Percentiles rank a stretch among this genome's conserved stretches.
phyloP scores from a whole-genome alignment of 1,140 invertebrate species.

The Hycleus cichorii region DNA sequence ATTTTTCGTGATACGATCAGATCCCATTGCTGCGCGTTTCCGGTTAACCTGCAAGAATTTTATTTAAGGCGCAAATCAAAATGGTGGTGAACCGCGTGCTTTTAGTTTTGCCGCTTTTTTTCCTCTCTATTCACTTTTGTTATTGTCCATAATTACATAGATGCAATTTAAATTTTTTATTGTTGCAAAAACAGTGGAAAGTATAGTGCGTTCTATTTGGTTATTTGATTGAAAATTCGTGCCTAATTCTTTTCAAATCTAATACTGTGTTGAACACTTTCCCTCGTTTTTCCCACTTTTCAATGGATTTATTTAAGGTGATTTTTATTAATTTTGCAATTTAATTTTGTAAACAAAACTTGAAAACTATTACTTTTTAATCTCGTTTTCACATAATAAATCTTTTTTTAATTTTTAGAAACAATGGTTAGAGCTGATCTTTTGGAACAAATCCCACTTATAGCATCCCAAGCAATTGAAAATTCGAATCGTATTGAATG shows the following conservation, averaged over 20 bases:
- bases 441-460: constrained; percentile 33
- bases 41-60: constrained; percentile 36
- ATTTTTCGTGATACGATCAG: not conserved
- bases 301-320: too few relatives aligned
- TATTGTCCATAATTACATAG: too few relatives aligned
- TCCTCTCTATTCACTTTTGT: not conserved
- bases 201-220: too few relatives aligned
- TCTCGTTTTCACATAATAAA: too few relatives aligned
- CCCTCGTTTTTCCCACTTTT: too few relatives aligned
- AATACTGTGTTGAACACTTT: too few relatives aligned
- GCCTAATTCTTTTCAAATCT: too few relatives aligned
- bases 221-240: too few relatives aligned
- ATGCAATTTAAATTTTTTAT: too few relatives aligned
- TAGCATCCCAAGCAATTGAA: constrained; percentile 30
- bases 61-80: constrained; percentile 34
- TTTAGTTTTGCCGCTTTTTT: constrained; percentile 30
- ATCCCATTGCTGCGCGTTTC: constrained; percentile 23
- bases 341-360: too few relatives aligned
- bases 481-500: constrained; percentile 22
- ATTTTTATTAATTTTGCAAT: too few relatives aligned
- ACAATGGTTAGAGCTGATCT: constrained; percentile 24
- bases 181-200: too few relatives aligned
- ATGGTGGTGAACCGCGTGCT: constrained; percentile 40
- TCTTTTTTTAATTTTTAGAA: constrained; percentile 23
- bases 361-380: not conserved